A percentile compares a stretch with the other conserved stretches of the same genome.
These are phyloP conservation scores for Seriola aureovittata DNA, from an alignment of 2,113 vertebrate genomes.

Conservation along the genomic window DNA sequence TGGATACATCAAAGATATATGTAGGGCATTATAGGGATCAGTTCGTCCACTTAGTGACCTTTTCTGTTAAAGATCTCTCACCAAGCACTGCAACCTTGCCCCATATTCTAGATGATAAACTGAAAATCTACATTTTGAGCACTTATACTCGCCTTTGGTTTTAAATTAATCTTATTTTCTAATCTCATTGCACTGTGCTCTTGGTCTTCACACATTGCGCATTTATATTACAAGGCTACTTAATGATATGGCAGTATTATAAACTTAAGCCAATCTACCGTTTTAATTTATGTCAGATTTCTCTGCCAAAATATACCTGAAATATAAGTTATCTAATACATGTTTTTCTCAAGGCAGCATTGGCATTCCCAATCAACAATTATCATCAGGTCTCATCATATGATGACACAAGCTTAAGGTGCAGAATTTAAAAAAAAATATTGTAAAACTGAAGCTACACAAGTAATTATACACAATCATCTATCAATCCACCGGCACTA, in stretches of 20 bases:
- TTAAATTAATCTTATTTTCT: background rate
- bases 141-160: background rate
- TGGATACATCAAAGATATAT: slow-evolving; percentile 27
- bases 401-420: background rate
- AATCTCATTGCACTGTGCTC: background rate
- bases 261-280: background rate
- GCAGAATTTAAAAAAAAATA: background rate
- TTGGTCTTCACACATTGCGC: background rate
- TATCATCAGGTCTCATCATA: background rate
- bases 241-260: background rate
- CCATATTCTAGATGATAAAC: background rate
- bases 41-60: background rate
- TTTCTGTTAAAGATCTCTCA: background rate
- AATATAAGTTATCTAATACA: no score
- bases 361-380: background rate
- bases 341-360: background rate
- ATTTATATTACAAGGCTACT: background rate
- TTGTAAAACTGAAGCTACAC: slow-evolving; percentile 1
- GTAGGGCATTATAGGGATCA: slow-evolving; percentile 7
- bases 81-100: background rate
- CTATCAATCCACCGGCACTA: slow-evolving; percentile 20
- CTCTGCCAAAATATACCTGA: background rate
- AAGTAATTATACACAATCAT: slow-evolving; percentile 5
- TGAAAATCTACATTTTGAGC: background rate
- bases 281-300: background rate